Evolutionary conservation across 2,113 vertebrate species (phyloP).

Genomic region (Sialia sialis): DNA sequence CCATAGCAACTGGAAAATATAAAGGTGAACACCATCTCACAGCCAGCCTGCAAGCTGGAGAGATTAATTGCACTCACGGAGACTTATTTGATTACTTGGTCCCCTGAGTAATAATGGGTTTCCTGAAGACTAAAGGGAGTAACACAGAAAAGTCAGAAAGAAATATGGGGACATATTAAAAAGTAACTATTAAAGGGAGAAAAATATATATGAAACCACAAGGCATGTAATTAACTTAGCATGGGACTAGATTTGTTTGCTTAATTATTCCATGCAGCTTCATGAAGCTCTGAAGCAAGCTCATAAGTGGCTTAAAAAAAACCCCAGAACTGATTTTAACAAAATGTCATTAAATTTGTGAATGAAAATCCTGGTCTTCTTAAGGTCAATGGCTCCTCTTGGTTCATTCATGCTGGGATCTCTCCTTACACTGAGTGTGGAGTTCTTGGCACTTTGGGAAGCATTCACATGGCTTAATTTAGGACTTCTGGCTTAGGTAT

Average conservation of each 20-base stretch:
- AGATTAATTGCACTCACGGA: conserved; percentile 37
- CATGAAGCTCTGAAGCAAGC: conserved; percentile 28
- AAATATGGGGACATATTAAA: conserved; percentile 49
- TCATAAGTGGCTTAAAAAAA: neutral
- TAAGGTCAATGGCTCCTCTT: conserved; percentile 8
- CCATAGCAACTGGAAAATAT: neutral
- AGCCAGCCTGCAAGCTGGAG: neutral
- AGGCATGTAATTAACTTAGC: conserved; percentile 49
- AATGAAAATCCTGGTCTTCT: conserved; percentile 24
- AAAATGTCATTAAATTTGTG: conserved; percentile 28
- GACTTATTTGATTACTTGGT: conserved; percentile 29
- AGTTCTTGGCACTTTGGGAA: neutral
- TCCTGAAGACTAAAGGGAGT: conserved; percentile 36
- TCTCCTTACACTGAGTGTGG: neutral
- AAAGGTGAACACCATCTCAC: neutral
- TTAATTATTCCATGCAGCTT: conserved; percentile 48
- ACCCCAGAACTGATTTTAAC: neutral
- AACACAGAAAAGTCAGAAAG: conserved; percentile 56
- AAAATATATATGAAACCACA: conserved; percentile 46
- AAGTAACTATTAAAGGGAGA: conserved; percentile 29
- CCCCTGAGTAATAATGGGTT: conserved; percentile 51
- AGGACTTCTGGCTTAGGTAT: neutral
- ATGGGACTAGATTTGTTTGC: conserved; percentile 51
- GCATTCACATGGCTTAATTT: conserved; percentile 5
- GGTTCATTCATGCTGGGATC: conserved; percentile 12